A percentile compares a stretch with the other conserved stretches of the same genome.
Conservation (phyloP, 2,888 invertebrate genomes). For the Drosophila percnosoma region DNA sequence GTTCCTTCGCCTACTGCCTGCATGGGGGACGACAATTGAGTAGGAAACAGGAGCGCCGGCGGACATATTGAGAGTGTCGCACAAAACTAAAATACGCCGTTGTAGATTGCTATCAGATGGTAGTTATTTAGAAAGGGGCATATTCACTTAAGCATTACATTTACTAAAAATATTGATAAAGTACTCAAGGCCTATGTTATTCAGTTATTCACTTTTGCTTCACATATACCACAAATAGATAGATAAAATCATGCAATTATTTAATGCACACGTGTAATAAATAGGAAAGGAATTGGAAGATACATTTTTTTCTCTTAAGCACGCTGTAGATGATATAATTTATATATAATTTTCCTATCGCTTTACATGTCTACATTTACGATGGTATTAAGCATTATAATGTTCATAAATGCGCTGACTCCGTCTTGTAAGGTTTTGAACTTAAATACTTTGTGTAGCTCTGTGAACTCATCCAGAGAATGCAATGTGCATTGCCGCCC, state of each 20-base stretch:
- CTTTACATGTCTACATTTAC: neutral
- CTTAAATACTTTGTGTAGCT: neutral
- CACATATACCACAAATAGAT: too few relatives aligned
- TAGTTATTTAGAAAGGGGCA: neutral
- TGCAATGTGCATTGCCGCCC: slow-evolving; percentile 4
- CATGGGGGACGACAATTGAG: slow-evolving; percentile 12
- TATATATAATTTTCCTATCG: neutral
- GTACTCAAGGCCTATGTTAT: neutral
- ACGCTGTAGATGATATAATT: neutral
- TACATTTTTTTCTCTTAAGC: neutral
- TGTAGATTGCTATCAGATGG: slow-evolving; percentile 5
- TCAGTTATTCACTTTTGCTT: too few relatives aligned
- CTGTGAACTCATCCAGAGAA: slow-evolving; percentile 3
- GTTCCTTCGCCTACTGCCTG: neutral
- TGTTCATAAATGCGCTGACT: neutral
- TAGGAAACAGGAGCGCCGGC: slow-evolving; percentile 30
- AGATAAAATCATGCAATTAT: too few relatives aligned
- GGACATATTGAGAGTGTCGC: slow-evolving; percentile 43
- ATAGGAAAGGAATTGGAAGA: too few relatives aligned
- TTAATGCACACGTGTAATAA: neutral
- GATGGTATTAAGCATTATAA: neutral
- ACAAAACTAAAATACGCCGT: slow-evolving; percentile 48
- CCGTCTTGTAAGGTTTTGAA: neutral
- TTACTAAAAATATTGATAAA: neutral
- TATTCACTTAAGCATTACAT: neutral